A percentile compares a stretch with the other conserved stretches of the same genome.
Evolutionary conservation across 2,113 vertebrate genomes (phyloP).

Genomic region (Anas platyrhynchos): DNA sequence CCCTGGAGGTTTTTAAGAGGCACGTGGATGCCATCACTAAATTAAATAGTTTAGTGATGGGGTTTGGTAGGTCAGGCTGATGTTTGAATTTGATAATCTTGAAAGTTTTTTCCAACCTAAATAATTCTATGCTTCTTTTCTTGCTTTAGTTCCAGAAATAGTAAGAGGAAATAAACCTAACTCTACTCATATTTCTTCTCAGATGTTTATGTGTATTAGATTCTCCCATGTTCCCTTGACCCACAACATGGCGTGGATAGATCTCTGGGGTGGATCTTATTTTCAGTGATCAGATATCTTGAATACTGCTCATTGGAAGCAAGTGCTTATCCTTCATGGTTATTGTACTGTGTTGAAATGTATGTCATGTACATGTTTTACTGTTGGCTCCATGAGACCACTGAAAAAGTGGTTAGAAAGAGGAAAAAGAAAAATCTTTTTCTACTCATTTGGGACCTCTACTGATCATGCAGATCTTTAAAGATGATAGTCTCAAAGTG

Average conservation of each 20-base stretch:
- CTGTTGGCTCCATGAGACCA: not conserved
- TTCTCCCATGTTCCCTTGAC: accelerated
- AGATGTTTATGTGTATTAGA: not conserved
- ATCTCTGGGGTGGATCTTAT: not conserved
- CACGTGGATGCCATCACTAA: not conserved
- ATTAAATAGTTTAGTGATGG: not conserved
- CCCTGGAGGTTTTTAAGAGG: not conserved
- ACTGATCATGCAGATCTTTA: not conserved
- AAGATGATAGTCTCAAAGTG: not conserved
- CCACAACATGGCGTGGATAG: not conserved
- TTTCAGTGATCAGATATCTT: not conserved
- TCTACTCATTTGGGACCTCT: not conserved
- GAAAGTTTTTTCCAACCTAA: not conserved
- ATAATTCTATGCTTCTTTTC: not conserved
- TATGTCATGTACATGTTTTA: not conserved
- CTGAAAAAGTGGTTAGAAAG: not conserved
- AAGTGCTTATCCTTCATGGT: not conserved
- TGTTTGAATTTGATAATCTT: not conserved
- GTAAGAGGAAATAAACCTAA: not conserved
- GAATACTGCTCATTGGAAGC: not conserved
- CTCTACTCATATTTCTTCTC: not conserved
- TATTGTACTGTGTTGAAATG: not conserved
- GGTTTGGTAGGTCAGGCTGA: not conserved
- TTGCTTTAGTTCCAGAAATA: not conserved
- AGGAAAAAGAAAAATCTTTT: not conserved